Conservation (phyloP, 2,113 vertebrate genomes). For the Prionailurus bengalensis region DNA sequence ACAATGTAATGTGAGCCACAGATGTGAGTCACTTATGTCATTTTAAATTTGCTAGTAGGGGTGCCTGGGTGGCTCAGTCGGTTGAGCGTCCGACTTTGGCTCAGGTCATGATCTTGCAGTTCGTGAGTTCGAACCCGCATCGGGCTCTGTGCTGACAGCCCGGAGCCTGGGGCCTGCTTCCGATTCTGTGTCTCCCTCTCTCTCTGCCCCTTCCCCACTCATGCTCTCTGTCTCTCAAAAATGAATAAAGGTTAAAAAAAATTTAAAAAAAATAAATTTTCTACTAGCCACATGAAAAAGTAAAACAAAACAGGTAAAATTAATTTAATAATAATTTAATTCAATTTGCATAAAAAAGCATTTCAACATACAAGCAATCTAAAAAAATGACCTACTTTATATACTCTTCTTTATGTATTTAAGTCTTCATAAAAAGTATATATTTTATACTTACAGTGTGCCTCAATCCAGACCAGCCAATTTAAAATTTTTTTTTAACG, state of each 20-base stretch:
- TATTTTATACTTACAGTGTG: not conserved
- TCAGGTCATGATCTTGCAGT: too few relatives aligned
- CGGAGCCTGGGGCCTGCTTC: too few relatives aligned
- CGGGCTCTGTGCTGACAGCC: too few relatives aligned
- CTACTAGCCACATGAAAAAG: not conserved
- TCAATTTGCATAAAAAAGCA: not conserved
- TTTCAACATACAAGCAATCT: not conserved
- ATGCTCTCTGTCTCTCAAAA: too few relatives aligned
- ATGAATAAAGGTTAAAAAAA: too few relatives aligned
- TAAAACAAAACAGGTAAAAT: slow-evolving; percentile 9
- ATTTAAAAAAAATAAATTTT: not conserved
- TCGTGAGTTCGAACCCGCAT: too few relatives aligned
- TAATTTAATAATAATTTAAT: not conserved
- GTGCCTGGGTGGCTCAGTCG: too few relatives aligned
- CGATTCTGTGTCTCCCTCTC: too few relatives aligned
- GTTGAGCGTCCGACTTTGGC: too few relatives aligned
- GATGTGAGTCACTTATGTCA: not conserved
- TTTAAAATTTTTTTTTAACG: not conserved
- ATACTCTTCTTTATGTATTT: not conserved
- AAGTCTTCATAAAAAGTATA: not conserved
- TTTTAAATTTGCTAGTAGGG: not conserved
- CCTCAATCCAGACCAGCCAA: not conserved
- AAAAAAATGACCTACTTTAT: not conserved
- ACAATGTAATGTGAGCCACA: not conserved
- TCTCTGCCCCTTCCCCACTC: too few relatives aligned